These are phyloP conservation scores for Patella vulgata DNA, from an alignment of 1,140 invertebrate genomes.

Conservation along the genomic window DNA sequence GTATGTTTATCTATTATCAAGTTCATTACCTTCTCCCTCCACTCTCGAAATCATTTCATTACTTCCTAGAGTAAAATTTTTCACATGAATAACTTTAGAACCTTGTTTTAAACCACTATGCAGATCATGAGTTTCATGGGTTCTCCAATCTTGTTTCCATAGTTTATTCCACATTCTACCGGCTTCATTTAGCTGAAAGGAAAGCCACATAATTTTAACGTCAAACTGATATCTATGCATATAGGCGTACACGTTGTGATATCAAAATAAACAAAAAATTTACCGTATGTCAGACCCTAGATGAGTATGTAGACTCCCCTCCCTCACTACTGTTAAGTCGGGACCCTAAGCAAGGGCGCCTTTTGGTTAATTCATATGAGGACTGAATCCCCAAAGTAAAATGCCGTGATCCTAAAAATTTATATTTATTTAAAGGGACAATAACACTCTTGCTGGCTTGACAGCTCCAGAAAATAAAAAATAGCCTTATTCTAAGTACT, in stretches of 20 bases:
- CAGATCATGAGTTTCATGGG: slow-evolving; percentile 1
- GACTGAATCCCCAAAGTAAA: neutral
- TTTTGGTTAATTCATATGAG: no score
- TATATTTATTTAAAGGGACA: slow-evolving; percentile 25
- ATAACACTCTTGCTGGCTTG: neutral
- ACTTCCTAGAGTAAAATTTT: neutral
- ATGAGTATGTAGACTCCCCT: no score
- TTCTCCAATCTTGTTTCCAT: neutral
- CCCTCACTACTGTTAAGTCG: no score
- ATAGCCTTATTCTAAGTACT: no score
- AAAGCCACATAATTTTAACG: no score
- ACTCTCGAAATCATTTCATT: neutral
- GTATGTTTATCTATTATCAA: no score
- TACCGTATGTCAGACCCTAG: no score
- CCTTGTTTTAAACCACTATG: neutral
- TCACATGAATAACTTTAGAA: slow-evolving; percentile 1
- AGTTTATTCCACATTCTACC: slow-evolving; percentile 1
- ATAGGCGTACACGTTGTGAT: no score
- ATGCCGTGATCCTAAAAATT: slow-evolving; percentile 1
- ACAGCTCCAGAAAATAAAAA: slow-evolving; percentile 7
- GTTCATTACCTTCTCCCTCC: no score
- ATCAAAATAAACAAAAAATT: no score
- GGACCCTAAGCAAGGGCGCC: no score
- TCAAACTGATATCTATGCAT: no score
- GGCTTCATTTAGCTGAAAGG: slow-evolving; percentile 7